These are phyloP conservation scores for Vespertilio murinus DNA, from an alignment of 2,797 vertebrate genomes.

Conservation along the genomic window DNA sequence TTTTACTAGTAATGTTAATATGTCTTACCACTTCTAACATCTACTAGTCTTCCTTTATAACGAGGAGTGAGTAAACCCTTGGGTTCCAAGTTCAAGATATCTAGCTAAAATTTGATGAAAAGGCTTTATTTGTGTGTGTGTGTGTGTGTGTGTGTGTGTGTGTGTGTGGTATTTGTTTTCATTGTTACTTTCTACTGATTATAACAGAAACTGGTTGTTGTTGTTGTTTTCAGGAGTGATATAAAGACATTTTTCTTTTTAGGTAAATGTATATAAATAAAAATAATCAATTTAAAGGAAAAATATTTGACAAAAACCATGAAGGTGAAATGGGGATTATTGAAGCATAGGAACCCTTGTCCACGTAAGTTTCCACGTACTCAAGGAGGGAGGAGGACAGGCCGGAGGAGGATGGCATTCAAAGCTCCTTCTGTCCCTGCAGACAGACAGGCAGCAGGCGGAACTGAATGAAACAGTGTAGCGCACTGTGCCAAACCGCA, in stretches of 20 bases:
- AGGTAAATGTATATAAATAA: background rate
- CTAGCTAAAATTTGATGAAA: constrained; percentile 13
- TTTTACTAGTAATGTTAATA: background rate
- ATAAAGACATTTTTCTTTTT: constrained; percentile 9
- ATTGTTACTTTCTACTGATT: background rate
- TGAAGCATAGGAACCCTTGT: background rate
- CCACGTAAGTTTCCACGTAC: background rate
- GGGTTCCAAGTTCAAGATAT: background rate
- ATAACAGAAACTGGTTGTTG: background rate
- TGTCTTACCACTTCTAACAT: background rate
- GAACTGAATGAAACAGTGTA: background rate
- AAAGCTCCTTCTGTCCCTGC: background rate
- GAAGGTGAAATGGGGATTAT: background rate
- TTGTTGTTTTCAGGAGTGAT: background rate
- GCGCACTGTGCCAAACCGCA: background rate
- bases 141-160: background rate
- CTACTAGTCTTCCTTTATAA: background rate
- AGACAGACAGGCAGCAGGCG: background rate
- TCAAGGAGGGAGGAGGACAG: no score
- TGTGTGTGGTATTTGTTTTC: background rate
- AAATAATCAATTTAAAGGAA: background rate
- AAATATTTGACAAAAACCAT: background rate
- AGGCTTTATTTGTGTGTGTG: background rate
- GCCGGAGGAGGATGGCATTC: background rate
- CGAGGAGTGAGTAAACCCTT: background rate